Percentiles rank a stretch among this genome's conserved stretches.
phyloP scores from a whole-genome alignment of 37 sponge, comb jelly and placozoan genomes.

The Agelas oroides region DNA sequence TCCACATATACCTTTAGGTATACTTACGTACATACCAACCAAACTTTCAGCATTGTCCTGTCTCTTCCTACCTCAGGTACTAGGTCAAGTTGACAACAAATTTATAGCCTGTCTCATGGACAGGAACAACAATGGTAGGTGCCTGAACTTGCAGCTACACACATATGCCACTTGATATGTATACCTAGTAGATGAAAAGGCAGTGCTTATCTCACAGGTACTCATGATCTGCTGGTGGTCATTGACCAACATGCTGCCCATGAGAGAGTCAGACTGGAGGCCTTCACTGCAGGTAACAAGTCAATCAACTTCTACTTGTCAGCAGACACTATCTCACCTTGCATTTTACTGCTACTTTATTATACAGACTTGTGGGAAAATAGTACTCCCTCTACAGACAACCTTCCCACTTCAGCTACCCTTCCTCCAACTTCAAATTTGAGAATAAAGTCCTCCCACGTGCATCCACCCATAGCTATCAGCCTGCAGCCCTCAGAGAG shows the following conservation, averaged over 20 bases:
- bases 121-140: slow-evolving; percentile 20
- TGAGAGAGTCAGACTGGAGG: slow-evolving; percentile 92
- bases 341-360: not conserved
- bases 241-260: slow-evolving; percentile 99
- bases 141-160: not conserved
- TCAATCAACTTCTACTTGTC: not conserved
- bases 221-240: slow-evolving; percentile 77
- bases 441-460: slow-evolving; percentile 22
- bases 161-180: too few species aligned
- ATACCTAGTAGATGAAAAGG: too few species aligned
- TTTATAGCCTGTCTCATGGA: slow-evolving; percentile 92
- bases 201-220: not conserved
- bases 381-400: not conserved
- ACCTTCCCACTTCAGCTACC: not conserved
- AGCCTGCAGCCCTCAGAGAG: slow-evolving; percentile 25
- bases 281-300: slow-evolving; percentile 49
- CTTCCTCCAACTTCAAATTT: not conserved
- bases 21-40: too few species aligned
- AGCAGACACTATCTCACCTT: not conserved
- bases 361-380: slow-evolving; percentile 7
- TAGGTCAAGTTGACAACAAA: slow-evolving; percentile 93
- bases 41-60: too few species aligned
- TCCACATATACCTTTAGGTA: too few species aligned
- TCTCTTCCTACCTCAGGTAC: slow-evolving; percentile 56
- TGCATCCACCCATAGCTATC: slow-evolving; percentile 47